Conservation (phyloP, 2,888 invertebrate genomes). For the Galeopsomyia nigrocyanea region DNA sequence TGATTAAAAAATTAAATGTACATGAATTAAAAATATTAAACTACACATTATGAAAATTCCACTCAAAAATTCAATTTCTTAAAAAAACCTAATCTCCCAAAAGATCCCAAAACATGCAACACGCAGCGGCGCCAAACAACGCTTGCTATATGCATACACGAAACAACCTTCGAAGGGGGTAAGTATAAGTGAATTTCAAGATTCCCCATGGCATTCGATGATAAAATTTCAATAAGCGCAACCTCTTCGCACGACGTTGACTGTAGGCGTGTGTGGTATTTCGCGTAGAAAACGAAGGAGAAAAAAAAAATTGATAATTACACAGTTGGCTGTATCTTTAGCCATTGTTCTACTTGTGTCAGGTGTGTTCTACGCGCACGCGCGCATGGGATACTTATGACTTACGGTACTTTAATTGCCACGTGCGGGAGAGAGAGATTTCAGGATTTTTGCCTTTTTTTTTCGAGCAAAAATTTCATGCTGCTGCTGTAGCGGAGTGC, state of each 20-base stretch:
- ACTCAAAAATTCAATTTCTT: no score
- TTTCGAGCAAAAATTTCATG: not conserved
- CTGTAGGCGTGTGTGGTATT: not conserved
- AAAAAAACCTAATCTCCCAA: no score
- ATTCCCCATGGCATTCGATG: not conserved
- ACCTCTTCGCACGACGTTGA: not conserved
- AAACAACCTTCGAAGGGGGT: no score
- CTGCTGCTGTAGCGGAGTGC: no score
- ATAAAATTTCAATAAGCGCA: constrained; percentile 8
- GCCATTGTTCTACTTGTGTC: constrained; percentile 17
- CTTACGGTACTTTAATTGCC: constrained; percentile 28
- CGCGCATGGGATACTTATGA: not conserved
- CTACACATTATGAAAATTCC: no score
- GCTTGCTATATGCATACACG: no score
- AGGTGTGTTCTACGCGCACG: not conserved
- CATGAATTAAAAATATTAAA: no score
- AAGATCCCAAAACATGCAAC: no score
- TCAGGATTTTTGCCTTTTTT: not conserved
- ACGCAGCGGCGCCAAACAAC: no score
- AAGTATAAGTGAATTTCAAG: no score
- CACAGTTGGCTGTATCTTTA: constrained; percentile 6
- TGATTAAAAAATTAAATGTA: no score
- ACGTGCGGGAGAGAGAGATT: not conserved
- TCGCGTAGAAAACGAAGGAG: not conserved
- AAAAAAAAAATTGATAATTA: constrained; percentile 7